phyloP scores from a whole-genome alignment of 35 echinoderm and acorn worm species.

The Ptychodera flava region DNA sequence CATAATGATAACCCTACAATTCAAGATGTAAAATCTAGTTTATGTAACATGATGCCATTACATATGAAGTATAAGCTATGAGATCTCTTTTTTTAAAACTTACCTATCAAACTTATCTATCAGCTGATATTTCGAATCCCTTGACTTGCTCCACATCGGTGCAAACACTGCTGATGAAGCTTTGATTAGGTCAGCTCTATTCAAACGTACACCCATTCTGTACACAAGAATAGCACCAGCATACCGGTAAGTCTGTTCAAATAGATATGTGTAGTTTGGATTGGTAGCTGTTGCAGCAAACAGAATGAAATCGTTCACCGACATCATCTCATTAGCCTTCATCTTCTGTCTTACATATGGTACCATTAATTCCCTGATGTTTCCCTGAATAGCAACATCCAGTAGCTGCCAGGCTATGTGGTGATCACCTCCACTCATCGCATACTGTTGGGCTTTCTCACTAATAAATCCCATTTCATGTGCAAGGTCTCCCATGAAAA shows the following conservation, averaged over 20 bases:
- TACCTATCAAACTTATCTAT: background rate
- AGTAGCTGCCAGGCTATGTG: slow-evolving; percentile 24
- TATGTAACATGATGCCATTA: background rate
- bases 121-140: background rate
- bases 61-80: background rate
- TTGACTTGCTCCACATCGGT: background rate
- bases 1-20: too few relatives aligned
- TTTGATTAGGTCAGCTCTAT: background rate
- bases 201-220: background rate
- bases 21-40: too few relatives aligned
- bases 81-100: background rate
- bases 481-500: slow-evolving; percentile 2
- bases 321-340: background rate
- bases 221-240: background rate
- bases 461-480: slow-evolving; percentile 6
- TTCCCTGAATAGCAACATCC: slow-evolving; percentile 2
- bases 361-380: slow-evolving; percentile 3
- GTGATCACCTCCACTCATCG: background rate
- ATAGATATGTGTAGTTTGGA: background rate
- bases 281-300: background rate
- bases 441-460: slow-evolving; percentile 16
- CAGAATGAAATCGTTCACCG: background rate
- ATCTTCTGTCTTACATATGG: slow-evolving; percentile 5
- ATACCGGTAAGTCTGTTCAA: background rate
- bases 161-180: background rate